A percentile compares a stretch with the other conserved stretches of the same genome.
phyloP scores from a whole-genome alignment of 2,797 vertebrate genomes.

The Loris lydekkerianus region DNA sequence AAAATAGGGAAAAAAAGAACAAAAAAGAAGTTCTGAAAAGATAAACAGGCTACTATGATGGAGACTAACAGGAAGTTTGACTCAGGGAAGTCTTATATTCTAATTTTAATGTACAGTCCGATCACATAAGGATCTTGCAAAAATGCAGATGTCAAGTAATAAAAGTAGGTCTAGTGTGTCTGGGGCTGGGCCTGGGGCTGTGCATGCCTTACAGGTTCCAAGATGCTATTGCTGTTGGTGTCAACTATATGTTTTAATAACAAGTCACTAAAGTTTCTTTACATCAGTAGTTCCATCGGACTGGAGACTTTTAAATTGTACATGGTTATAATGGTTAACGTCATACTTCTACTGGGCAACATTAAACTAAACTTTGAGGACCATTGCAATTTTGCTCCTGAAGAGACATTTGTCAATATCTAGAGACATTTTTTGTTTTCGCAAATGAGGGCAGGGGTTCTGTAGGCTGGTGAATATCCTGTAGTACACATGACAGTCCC shows the following conservation, averaged over 20 bases:
- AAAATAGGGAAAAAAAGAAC: slow-evolving; percentile 7
- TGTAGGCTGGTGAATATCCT: not conserved
- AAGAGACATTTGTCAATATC: not conserved
- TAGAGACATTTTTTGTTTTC: not conserved
- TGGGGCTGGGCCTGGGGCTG: not conserved
- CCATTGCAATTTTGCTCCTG: not conserved
- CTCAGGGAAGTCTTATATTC: not conserved
- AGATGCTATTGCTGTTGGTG: not conserved
- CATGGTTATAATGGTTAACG: not conserved
- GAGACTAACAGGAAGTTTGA: not conserved
- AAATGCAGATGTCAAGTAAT: not conserved
- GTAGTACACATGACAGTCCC: not conserved
- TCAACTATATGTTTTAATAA: not conserved
- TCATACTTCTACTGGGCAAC: not conserved
- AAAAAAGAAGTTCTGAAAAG: not conserved
- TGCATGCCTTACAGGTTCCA: not conserved
- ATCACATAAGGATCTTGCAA: not conserved
- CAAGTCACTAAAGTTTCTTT: not conserved
- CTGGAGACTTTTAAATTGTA: not conserved
- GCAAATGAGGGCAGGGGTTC: not conserved
- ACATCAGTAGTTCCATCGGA: not conserved
- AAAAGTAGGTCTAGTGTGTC: not conserved
- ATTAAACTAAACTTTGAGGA: not conserved
- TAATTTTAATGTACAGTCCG: not conserved
- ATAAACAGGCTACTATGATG: not conserved